Percentiles rank a stretch among this genome's conserved stretches.
Evolutionary conservation across 2,113 vertebrate genomes (phyloP).

Genomic region (Condylura cristata): DNA sequence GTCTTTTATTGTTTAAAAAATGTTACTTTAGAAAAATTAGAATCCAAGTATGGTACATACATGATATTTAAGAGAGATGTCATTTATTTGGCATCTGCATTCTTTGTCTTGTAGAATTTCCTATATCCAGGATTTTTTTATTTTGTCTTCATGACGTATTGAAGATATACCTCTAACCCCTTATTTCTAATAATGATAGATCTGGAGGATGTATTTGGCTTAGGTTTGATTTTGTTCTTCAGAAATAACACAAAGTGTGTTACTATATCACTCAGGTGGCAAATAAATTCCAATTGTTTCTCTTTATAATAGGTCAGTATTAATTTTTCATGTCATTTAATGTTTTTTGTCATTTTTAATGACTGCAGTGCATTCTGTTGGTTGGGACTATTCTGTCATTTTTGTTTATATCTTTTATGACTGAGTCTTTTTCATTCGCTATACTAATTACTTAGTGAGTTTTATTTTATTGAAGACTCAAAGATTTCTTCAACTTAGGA

Average conservation of each 20-base stretch:
- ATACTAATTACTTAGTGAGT: background rate
- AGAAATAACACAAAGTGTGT: background rate
- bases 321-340: background rate
- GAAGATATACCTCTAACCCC: background rate
- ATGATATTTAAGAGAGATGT: background rate
- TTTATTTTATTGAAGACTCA: slow-evolving; percentile 11
- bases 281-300: background rate
- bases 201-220: background rate
- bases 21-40: background rate
- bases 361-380: background rate
- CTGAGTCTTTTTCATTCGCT: background rate
- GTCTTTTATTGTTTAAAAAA: slow-evolving; percentile 4
- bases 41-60: background rate
- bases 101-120: background rate
- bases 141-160: background rate
- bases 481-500: background rate
- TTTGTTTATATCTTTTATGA: background rate
- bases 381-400: background rate
- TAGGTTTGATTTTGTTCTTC: slow-evolving; percentile 5
- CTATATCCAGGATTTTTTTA: background rate
- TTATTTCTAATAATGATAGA: background rate
- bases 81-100: background rate
- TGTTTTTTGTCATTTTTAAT: background rate
- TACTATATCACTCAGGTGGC: background rate
- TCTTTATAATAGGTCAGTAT: background rate